Base-by-base conservation (phyloP, 2,888 invertebrate species). In the Philereme vetulata region DNA sequence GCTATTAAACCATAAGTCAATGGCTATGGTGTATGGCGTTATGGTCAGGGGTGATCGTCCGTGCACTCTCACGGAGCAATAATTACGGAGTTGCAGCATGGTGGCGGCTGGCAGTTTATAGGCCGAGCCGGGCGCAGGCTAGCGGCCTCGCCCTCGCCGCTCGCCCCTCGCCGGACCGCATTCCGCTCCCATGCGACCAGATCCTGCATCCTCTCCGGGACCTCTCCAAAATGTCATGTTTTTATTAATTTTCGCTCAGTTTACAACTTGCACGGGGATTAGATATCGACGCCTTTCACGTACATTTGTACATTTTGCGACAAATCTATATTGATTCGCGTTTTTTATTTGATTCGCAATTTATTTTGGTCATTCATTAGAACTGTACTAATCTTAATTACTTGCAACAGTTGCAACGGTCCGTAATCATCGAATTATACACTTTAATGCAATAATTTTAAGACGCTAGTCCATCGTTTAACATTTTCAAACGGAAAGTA, bases 181-280 rank as follows among this genome's bases (percentile, higher is more conserved):
- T 92, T 92, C 91, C 91, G 84, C 91, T 92, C 91, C 91, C 91
- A 92, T 88, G 88, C 90, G 89, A 87, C 90, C 84, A 84, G 84
- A 78, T 84, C 82, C 85, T 82, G 82, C 78, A 80, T 81, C 82
- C 81, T 82, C 80, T 80, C 72, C 85, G 82, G 86, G 84, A 85
- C 80, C 82, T 84, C 83, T 78, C 88, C 85, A 81, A 90, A 90
- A 88, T 85, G 82, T 86, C 84, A 82, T 84, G 84, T 85, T 86
- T 83, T 86, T 85, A 85, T 85, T 85, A 82, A 81, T 78, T 76
- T 67, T 73, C 64, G 69, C 73, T 70, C 56, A 66, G 68, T 72
- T 68, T 48, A 60, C 65, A 61, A 70, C 62, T 42, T 63, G 54
- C 51, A 53, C 61, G 50, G 53, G 32, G 49, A 49, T 57, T 10